Percentiles rank a stretch among this genome's conserved stretches.
Evolutionary conservation across 2,888 invertebrate genomes (phyloP).

Genomic region (Tenodera sinensis): DNA sequence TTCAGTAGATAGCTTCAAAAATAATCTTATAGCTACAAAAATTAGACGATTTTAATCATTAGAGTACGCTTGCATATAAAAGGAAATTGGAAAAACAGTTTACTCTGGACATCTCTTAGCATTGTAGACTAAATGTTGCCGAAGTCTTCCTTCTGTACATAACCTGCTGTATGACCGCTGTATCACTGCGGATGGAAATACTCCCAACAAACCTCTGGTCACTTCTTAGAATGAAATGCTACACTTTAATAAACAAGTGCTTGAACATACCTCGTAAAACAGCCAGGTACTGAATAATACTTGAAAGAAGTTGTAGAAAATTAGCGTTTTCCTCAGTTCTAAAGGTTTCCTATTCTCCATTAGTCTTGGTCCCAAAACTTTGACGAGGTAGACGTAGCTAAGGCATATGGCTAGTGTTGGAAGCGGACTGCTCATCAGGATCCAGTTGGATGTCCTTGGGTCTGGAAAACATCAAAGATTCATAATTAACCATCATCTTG

Average conservation of each 20-base stretch:
- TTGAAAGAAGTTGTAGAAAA: constrained; percentile 52
- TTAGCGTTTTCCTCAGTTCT: constrained; percentile 46
- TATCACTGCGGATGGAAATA: too few species aligned
- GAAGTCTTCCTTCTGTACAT: too few species aligned
- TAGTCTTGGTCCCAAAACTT: constrained; percentile 54
- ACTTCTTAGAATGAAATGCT: neutral
- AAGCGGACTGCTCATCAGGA: constrained; percentile 89
- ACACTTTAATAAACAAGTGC: neutral
- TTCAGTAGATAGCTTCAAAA: too few species aligned
- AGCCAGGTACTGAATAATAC: constrained; percentile 49
- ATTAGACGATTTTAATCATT: too few species aligned
- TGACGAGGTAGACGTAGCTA: constrained; percentile 85
- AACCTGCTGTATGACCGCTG: too few species aligned
- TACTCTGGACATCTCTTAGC: too few species aligned
- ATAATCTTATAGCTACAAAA: too few species aligned
- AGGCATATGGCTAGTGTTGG: constrained; percentile 88
- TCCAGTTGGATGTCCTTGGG: constrained; percentile 85
- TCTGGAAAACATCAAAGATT: constrained; percentile 55
- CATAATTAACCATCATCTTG: too few species aligned
- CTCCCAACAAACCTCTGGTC: neutral
- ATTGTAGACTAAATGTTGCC: too few species aligned
- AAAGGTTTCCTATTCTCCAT: constrained; percentile 50
- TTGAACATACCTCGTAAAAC: constrained; percentile 47
- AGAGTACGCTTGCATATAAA: too few species aligned
- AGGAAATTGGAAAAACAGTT: too few species aligned